A percentile compares a stretch with the other conserved stretches of the same genome.
phyloP scores from a whole-genome alignment of 2,888 invertebrate species.

The Poecilobothrus nobilitatus region DNA sequence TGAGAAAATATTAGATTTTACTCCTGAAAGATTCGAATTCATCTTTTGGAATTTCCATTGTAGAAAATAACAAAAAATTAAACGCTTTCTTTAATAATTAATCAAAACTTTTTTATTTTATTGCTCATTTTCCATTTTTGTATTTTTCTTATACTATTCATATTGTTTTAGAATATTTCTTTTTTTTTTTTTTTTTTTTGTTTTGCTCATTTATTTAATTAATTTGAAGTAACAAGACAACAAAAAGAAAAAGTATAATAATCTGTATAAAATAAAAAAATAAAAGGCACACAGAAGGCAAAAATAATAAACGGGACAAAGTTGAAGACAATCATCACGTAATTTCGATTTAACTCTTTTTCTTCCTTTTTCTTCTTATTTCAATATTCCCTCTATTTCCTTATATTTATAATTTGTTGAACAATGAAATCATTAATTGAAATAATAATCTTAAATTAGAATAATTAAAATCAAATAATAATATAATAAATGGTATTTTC shows the following conservation, averaged over 20 bases:
- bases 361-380: no score
- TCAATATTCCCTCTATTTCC: no score
- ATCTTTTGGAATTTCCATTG: no score
- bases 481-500: background rate
- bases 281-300: no score
- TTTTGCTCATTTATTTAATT: background rate
- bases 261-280: no score
- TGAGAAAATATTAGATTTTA: no score
- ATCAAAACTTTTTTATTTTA: background rate
- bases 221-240: background rate
- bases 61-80: no score
- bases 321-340: constrained; percentile 3
- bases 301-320: background rate
- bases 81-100: background rate
- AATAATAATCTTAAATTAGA: constrained; percentile 6
- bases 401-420: background rate
- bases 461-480: constrained; percentile 3
- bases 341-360: background rate
- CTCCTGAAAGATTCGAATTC: no score
- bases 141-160: background rate
- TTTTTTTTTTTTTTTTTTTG: background rate
- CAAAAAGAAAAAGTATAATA: no score
- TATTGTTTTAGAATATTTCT: no score
- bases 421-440: background rate
- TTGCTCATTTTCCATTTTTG: background rate